Evolutionary conservation across 2,888 invertebrate genomes (phyloP).

Genomic region (Selenia dentaria): DNA sequence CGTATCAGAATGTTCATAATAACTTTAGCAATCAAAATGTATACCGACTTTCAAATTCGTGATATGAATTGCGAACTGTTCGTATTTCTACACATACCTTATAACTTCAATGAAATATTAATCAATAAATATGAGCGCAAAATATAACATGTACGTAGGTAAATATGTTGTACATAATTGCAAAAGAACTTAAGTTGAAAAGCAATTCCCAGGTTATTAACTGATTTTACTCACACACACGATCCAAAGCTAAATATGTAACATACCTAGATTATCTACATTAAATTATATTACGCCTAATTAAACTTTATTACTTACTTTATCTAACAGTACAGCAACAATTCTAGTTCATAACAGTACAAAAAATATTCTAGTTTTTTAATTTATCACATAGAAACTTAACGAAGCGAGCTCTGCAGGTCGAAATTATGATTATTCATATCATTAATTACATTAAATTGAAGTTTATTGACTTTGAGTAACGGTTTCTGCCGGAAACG

Average conservation of each 20-base stretch:
- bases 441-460: conserved; percentile 45
- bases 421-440: conserved; percentile 47
- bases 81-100: no score
- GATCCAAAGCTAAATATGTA: conserved; percentile 6
- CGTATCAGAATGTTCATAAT: no score
- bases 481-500: conserved; percentile 64
- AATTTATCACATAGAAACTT: conserved; percentile 15
- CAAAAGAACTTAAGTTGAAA: no score
- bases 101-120: no score
- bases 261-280: conserved; percentile 5
- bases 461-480: conserved; percentile 43
- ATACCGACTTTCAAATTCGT: no score
- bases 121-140: no score
- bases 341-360: conserved; percentile 10
- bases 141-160: no score
- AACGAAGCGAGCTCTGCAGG: conserved; percentile 24
- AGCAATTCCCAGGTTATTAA: background rate
- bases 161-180: no score
- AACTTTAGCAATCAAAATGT: no score
- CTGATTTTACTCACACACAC: background rate
- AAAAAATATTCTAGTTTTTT: conserved; percentile 13
- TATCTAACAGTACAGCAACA: conserved; percentile 8
- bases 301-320: conserved; percentile 15
- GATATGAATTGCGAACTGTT: no score
- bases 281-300: conserved; percentile 10